Evolutionary conservation across 2,113 vertebrate species (phyloP), one percentile per base, ranked within the genome.

Genomic region (Petromus typicus): DNA sequence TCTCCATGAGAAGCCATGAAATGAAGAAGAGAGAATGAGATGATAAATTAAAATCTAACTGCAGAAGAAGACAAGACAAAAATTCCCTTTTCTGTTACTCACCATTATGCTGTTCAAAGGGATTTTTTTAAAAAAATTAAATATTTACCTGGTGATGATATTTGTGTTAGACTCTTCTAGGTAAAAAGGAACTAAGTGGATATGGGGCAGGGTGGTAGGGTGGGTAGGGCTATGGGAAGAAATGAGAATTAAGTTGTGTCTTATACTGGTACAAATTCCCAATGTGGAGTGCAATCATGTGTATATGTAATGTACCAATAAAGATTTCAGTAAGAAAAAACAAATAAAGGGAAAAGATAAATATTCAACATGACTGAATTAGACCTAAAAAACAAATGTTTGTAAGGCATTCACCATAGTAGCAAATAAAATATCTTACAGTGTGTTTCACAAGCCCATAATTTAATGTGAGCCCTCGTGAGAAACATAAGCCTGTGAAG

Each of bases 321-420:
- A n/a, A n/a, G n/a, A n/a, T n/a, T n/a, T n/a, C n/a, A n/a, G n/a
- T n/a, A n/a, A n/a, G n/a, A n/a, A n/a, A n/a, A n/a, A n/a, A n/a
- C n/a, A n/a, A n/a, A n/a, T n/a, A n/a, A n/a, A n/a, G n/a, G n/a
- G 27, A 88, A 88, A 82, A 79, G 69, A 14, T 51, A 90, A 93
- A 83, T 78, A 51, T 66, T 75, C 25, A 88, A 20, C 2, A 69
- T n/a, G 30, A n/a, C 43, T 81, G 7, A 48, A 18, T 86, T 59
- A 34, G 18, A 66, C 11, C 3, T 73, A 30, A 13, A 0, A 59
- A 93, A 69, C 16, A 57, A 57, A 57, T 57, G 56, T 57, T 57
- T 57, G 56, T 57, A 57, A 57, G 16, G 20, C 17, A 32, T 89
- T 87, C 69, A 4, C 54, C 45, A 56, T 27, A 40, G 17, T 9